Base-by-base conservation (phyloP, 2,888 invertebrate genomes). In the Endotricha flammealis region DNA sequence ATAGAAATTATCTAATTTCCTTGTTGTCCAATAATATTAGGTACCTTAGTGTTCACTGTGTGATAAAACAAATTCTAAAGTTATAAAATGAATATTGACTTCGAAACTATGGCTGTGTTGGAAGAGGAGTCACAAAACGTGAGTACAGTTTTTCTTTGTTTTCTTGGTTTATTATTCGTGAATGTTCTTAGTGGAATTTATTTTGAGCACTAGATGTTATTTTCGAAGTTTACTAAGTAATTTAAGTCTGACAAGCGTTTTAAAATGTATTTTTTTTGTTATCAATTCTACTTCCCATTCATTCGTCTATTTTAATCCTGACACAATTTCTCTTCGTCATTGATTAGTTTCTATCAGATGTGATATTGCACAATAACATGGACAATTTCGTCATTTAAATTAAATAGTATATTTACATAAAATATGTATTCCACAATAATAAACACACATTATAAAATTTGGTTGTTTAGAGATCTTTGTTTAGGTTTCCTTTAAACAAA, bases 61-160 rank as follows among this genome's bases (percentile, higher is more conserved):
- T 37, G 43, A 48, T 41, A 36, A 36, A 44, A 42, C 32, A 36
- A 41, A 42, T 45, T 39, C 41, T 44, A 39, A 47, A 47, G 29
- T 41, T 29, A 44, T 40, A 42, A 74, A 60, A 77, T 76, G 77
- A 88, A 76, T 59, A 90, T 90, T 69, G 90, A 90, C 63, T 90
- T 88, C 59, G 89, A 90, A 70, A 82, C 89, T 46, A 89, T 90
- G 88, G 82, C 89, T 54, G 89, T 90, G 48, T 81, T 90, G 57
- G 89, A 90, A 52, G 90, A 90, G 68, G 89, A 90, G 64, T 85
- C 87, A 44, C 83, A 88, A 53, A 88, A 85, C 62, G 90, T 90
- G 70, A 89, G 90, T 87, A 32, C 38, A 32, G 37, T 51, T 64
- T 59, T 63, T 50, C 69, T 72, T 71, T 72, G 70, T 72, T 62